These are phyloP conservation scores for Rhinogobio ventralis DNA, from an alignment of 2,797 vertebrate species.

Conservation along the genomic window DNA sequence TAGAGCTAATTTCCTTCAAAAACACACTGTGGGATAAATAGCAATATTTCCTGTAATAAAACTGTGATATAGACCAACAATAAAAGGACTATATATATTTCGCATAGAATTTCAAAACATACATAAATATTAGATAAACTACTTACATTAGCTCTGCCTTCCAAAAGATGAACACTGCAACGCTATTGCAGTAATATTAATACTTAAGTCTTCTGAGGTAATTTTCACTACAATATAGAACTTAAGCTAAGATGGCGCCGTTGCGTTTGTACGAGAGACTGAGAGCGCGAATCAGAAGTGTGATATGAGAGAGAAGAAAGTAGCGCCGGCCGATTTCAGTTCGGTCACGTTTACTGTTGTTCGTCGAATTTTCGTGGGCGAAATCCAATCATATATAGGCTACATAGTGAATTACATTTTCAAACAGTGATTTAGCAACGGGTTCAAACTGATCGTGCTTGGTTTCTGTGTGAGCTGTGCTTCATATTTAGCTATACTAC, in stretches of 20 bases:
- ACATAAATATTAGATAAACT: not conserved
- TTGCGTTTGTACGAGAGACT: not conserved
- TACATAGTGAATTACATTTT: not conserved
- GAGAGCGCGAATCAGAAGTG: too few species aligned
- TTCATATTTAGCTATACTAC: not conserved
- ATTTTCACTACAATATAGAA: not conserved
- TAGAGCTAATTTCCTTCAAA: slow-evolving; percentile 16
- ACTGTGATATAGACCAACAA: not conserved
- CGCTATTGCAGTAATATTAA: not conserved
- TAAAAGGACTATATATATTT: not conserved
- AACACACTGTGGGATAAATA: not conserved
- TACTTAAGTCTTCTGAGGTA: not conserved
- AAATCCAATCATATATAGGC: not conserved
- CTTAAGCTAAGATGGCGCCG: not conserved
- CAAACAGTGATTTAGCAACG: not conserved
- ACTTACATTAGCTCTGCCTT: not conserved
- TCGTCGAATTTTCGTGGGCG: not conserved
- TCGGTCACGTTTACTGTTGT: not conserved
- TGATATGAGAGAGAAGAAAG: not conserved
- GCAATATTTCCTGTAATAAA: not conserved
- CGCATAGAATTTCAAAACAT: slow-evolving; percentile 1
- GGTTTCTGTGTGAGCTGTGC: not conserved
- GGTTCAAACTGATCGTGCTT: not conserved
- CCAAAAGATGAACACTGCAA: not conserved
- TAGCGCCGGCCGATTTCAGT: not conserved